A percentile compares a stretch with the other conserved stretches of the same genome.
Conservation (phyloP, 2,113 vertebrate species). For the Hassar affinis region DNA sequence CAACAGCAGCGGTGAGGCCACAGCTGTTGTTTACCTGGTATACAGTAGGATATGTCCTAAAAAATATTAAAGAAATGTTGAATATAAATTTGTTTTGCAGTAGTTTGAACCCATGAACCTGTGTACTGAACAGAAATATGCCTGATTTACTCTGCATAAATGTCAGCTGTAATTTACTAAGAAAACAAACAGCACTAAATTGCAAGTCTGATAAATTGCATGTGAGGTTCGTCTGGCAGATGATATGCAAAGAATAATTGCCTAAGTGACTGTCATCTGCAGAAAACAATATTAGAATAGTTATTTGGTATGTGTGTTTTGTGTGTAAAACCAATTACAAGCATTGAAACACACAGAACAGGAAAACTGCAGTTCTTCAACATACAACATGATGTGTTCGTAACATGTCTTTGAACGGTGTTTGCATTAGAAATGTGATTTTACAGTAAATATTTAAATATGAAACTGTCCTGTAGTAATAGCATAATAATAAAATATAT, state of each 20-base stretch:
- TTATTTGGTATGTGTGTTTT: background rate
- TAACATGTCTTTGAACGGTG: background rate
- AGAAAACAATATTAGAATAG: background rate
- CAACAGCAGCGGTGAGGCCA: slow-evolving; percentile 40
- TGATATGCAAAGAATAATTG: background rate
- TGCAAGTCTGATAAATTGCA: background rate
- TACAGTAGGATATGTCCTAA: background rate
- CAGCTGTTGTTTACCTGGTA: background rate
- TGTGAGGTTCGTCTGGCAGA: background rate
- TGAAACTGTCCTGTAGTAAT: background rate
- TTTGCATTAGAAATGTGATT: background rate
- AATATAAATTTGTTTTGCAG: background rate
- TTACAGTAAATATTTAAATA: background rate
- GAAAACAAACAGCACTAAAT: background rate
- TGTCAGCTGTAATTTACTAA: background rate
- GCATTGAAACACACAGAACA: background rate
- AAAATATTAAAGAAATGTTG: background rate
- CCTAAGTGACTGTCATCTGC: background rate
- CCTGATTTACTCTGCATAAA: background rate
- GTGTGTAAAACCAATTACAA: background rate
- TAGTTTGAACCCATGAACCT: background rate
- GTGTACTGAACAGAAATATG: background rate
- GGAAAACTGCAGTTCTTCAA: background rate
- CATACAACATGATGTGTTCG: background rate
- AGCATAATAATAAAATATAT: background rate